These are phyloP conservation scores for Tortricodes alternella DNA, from an alignment of 2,888 invertebrate species.

Conservation along the genomic window DNA sequence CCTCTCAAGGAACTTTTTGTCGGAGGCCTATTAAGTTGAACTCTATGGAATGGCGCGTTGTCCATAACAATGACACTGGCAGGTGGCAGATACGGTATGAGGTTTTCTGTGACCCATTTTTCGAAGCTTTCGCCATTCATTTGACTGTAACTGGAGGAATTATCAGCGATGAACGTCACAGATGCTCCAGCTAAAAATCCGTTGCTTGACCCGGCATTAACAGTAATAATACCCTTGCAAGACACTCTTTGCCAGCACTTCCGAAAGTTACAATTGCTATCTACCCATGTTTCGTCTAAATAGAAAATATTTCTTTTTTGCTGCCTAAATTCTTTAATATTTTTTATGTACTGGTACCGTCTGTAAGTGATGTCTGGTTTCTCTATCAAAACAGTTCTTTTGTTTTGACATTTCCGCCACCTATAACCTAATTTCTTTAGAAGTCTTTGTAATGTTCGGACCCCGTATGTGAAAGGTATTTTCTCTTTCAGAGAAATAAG, in stretches of 20 bases:
- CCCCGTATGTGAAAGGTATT: background rate
- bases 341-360: background rate
- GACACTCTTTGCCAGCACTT: constrained; percentile 9
- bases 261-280: background rate
- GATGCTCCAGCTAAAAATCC: constrained; percentile 5
- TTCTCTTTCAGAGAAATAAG: constrained; percentile 3
- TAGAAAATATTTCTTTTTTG: constrained; percentile 1
- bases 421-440: constrained; percentile 3
- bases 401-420: constrained; percentile 10
- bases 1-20: background rate
- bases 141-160: background rate
- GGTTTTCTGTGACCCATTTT: constrained; percentile 8
- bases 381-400: background rate
- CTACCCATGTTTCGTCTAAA: constrained; percentile 12
- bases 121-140: background rate
- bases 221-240: background rate
- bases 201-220: constrained; percentile 1
- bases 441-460: constrained; percentile 3
- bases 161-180: constrained; percentile 7
- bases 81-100: constrained; percentile 7
- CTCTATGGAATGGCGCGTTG: constrained; percentile 12
- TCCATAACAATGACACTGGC: constrained; percentile 13
- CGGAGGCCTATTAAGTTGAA: constrained; percentile 11
- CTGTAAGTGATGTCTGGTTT: constrained; percentile 1
- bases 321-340: constrained; percentile 1